Evolutionary conservation across 2,888 invertebrate genomes (phyloP).

Genomic region (Heliconius aoede): DNA sequence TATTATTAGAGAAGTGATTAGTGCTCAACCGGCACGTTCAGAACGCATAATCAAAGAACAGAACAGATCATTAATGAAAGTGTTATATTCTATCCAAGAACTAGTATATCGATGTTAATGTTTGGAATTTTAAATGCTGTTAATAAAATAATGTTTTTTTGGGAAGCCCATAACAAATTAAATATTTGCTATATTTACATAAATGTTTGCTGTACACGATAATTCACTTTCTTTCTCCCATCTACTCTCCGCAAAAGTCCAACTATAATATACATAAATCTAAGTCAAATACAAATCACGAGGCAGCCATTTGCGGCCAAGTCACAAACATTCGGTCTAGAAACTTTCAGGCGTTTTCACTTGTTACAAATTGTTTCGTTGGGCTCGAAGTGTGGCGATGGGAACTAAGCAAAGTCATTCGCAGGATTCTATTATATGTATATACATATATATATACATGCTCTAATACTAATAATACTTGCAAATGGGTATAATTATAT

Average conservation of each 20-base stretch:
- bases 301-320: constrained; percentile 32
- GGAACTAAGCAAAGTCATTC: constrained; percentile 12
- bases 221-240: not conserved
- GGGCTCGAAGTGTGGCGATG: constrained; percentile 9
- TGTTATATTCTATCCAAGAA: too few species aligned
- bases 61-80: too few species aligned
- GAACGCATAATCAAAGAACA: too few species aligned
- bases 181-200: not conserved
- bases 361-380: constrained; percentile 37
- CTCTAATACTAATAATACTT: not conserved
- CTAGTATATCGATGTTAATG: too few species aligned
- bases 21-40: too few species aligned
- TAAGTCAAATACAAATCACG: constrained; percentile 24
- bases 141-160: too few species aligned
- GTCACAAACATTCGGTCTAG: constrained; percentile 34
- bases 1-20: too few species aligned
- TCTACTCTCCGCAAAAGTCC: constrained; percentile 12
- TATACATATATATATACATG: not conserved
- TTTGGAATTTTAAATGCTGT: too few species aligned
- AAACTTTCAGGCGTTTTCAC: constrained; percentile 34
- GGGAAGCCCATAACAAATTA: too few species aligned
- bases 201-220: not conserved
- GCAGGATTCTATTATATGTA: not conserved
- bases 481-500: not conserved
- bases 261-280: constrained; percentile 28